Percentiles rank a stretch among this genome's conserved stretches.
phyloP scores from a whole-genome alignment of 2,113 vertebrate genomes.

The Papio anubis region DNA sequence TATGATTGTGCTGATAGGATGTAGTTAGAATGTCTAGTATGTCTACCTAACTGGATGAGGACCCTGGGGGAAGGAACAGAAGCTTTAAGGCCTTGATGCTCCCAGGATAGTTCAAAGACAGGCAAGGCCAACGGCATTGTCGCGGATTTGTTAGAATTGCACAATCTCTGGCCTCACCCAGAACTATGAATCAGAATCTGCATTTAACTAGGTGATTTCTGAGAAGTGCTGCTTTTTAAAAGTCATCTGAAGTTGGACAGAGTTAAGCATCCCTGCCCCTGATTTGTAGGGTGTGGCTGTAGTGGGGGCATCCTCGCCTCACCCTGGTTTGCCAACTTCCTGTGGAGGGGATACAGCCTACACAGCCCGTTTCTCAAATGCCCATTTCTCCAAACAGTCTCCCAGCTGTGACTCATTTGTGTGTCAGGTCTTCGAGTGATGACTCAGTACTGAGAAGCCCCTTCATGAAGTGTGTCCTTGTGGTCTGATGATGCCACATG shows the following conservation, averaged over 20 bases:
- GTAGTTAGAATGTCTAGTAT: not conserved
- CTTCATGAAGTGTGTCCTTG: not conserved
- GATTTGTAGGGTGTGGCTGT: not conserved
- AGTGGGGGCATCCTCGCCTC: not conserved
- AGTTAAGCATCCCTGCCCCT: too few relatives aligned
- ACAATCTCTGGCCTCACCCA: fast-evolving
- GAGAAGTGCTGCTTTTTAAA: not conserved
- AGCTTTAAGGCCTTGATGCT: not conserved
- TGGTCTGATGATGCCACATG: not conserved
- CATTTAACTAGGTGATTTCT: not conserved
- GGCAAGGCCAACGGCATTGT: not conserved
- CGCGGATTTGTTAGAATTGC: fast-evolving
- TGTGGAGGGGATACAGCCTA: not conserved
- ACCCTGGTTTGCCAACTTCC: not conserved
- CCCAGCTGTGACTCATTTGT: not conserved
- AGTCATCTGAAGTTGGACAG: not conserved
- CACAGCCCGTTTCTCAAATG: not conserved
- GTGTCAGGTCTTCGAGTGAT: not conserved
- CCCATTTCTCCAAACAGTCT: not conserved
- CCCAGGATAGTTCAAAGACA: not conserved
- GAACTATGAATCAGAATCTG: not conserved
- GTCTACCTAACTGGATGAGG: not conserved
- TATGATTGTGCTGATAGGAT: not conserved
- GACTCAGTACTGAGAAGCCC: not conserved
- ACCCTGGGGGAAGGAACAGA: not conserved